Evolutionary conservation across 2,888 invertebrate species (phyloP).

Genomic region (Cerceris rybyensis): DNA sequence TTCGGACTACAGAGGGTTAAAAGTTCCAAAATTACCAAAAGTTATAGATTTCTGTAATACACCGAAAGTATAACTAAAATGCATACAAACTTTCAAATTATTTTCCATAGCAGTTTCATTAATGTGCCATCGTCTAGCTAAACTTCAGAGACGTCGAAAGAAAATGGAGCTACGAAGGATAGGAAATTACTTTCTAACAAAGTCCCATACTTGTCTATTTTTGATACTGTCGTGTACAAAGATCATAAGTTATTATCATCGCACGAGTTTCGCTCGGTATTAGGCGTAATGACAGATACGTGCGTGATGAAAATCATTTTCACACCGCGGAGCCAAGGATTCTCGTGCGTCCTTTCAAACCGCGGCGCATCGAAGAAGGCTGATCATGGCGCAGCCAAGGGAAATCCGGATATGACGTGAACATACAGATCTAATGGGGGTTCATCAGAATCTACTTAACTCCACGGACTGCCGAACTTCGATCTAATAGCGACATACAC

Average conservation of each 20-base stretch:
- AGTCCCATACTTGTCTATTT: neutral
- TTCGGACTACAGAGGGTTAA: too few relatives aligned
- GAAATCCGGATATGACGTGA: constrained; percentile 54
- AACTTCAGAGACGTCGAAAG: too few relatives aligned
- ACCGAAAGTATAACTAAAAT: too few relatives aligned
- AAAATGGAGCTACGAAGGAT: too few relatives aligned
- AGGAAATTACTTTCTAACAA: constrained; percentile 6
- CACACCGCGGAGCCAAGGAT: constrained; percentile 28
- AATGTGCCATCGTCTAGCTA: too few relatives aligned
- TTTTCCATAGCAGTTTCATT: too few relatives aligned
- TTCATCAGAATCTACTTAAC: constrained; percentile 75
- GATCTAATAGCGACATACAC: constrained; percentile 77
- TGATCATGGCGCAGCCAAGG: constrained; percentile 14
- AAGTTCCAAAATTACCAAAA: too few relatives aligned
- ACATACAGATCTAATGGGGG: constrained; percentile 44
- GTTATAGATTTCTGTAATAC: too few relatives aligned
- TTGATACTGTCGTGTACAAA: constrained; percentile 24
- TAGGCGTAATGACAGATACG: constrained; percentile 24
- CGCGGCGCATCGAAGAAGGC: constrained; percentile 6
- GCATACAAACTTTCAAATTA: too few relatives aligned
- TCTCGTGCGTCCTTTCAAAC: constrained; percentile 16
- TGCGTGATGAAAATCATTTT: constrained; percentile 59
- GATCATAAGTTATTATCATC: constrained; percentile 43
- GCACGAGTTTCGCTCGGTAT: constrained; percentile 38
- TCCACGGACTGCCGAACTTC: constrained; percentile 72